phyloP scores from a whole-genome alignment of 2,888 invertebrate genomes.

The Troilus luridus region DNA sequence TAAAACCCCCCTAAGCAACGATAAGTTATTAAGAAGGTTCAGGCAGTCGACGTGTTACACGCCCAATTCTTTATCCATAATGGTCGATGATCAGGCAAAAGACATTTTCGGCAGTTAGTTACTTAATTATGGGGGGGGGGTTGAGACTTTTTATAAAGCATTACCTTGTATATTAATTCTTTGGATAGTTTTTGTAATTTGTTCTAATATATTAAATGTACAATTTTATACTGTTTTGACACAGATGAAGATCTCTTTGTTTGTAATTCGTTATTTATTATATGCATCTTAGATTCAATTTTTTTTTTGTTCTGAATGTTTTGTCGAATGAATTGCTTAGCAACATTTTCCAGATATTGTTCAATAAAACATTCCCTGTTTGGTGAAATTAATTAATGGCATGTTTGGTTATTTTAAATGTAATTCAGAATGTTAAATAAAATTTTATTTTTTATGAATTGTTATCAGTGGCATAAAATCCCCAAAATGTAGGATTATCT shows the following conservation, averaged over 20 bases:
- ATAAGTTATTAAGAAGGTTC: not conserved
- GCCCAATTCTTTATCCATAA: constrained; percentile 49
- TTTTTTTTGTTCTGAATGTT: not conserved
- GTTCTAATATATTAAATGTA: not conserved
- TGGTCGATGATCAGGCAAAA: constrained; percentile 47
- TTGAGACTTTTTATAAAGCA: not conserved
- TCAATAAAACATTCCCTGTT: not conserved
- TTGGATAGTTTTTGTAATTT: not conserved
- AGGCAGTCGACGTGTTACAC: constrained; percentile 49
- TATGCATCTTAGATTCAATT: not conserved
- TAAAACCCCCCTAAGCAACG: constrained; percentile 33
- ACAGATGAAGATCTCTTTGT: not conserved
- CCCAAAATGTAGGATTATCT: not conserved
- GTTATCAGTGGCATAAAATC: not conserved
- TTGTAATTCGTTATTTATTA: not conserved
- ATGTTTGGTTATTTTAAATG: not conserved
- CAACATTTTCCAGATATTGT: not conserved
- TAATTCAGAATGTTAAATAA: not conserved
- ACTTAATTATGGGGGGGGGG: not conserved
- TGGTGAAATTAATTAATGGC: not conserved
- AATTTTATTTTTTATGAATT: not conserved
- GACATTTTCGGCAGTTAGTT: constrained; percentile 49
- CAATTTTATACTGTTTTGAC: not conserved
- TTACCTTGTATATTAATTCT: not conserved
- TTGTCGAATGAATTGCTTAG: not conserved